A percentile compares a stretch with the other conserved stretches of the same genome.
Conservation (phyloP, 2,888 invertebrate genomes). For the Tenthredo distinguenda region DNA sequence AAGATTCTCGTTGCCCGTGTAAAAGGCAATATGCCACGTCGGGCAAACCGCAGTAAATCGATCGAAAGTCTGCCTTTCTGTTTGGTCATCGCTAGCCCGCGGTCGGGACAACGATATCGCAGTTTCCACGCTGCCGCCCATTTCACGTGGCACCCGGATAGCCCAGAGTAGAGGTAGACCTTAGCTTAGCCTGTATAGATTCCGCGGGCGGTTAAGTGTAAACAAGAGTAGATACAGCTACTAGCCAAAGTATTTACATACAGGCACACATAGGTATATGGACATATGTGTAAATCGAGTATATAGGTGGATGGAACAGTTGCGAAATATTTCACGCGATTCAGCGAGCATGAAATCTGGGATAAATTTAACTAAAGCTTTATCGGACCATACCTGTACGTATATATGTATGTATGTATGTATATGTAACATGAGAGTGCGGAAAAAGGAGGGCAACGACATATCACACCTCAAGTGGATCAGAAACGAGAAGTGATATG, state of each 20-base stretch:
- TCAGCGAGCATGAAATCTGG: slow-evolving; percentile 43
- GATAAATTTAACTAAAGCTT: slow-evolving; percentile 38
- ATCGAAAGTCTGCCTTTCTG: slow-evolving; percentile 25
- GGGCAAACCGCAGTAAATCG: slow-evolving; percentile 15
- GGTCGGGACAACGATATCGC: slow-evolving; percentile 44
- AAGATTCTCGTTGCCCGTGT: background rate
- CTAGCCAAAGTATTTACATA: background rate
- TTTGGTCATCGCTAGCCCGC: slow-evolving; percentile 31
- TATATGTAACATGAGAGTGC: background rate
- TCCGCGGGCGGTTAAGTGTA: slow-evolving; percentile 41
- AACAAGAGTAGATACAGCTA: slow-evolving; percentile 1
- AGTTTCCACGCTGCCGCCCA: slow-evolving; percentile 49
- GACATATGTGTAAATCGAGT: background rate
- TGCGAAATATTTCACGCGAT: slow-evolving; percentile 37
- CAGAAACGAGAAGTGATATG: slow-evolving; percentile 22
- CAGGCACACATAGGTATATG: background rate
- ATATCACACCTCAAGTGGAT: slow-evolving; percentile 12
- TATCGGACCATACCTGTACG: background rate
- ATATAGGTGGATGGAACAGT: background rate
- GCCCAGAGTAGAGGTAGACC: background rate
- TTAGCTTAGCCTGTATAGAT: slow-evolving; percentile 19
- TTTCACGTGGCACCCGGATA: slow-evolving; percentile 24
- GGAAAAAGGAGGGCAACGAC: background rate
- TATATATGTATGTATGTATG: background rate
- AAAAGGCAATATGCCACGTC: background rate